A percentile compares a stretch with the other conserved stretches of the same genome.
phyloP scores from a whole-genome alignment of 2,113 vertebrate species.

The Brienomyrus longianalis region DNA sequence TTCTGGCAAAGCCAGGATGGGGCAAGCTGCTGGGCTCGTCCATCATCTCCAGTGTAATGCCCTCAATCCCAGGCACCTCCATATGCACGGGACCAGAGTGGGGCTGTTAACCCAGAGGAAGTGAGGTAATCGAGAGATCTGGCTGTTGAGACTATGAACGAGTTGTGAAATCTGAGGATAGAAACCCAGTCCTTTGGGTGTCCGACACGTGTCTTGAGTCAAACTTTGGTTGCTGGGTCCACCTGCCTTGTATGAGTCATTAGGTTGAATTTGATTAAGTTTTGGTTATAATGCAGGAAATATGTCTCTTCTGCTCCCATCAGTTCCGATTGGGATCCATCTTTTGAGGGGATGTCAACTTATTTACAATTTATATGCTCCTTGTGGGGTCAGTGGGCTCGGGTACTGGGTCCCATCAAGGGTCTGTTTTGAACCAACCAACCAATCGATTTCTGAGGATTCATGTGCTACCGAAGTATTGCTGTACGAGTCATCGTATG shows the following conservation, averaged over 20 bases:
- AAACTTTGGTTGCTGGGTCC: not conserved
- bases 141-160: not conserved
- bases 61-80: not conserved
- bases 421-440: not conserved
- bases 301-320: not conserved
- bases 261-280: not conserved
- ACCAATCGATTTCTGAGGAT: not conserved
- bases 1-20: not conserved
- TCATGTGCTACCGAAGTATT: not conserved
- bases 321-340: not conserved
- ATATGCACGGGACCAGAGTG: not conserved
- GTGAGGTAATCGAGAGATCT: not conserved
- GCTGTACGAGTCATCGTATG: not conserved
- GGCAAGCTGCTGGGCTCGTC: not conserved
- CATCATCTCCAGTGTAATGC: not conserved
- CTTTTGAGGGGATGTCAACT: not conserved
- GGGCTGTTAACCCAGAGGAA: not conserved
- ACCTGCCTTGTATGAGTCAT: not conserved
- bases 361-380: not conserved
- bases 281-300: not conserved
- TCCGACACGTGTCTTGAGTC: not conserved
- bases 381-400: not conserved
- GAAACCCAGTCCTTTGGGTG: not conserved
- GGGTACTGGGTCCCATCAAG: not conserved
- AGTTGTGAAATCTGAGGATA: not conserved